Evolutionary conservation across 1,140 invertebrate genomes (phyloP).

Genomic region (Drosophila sproati): DNA sequence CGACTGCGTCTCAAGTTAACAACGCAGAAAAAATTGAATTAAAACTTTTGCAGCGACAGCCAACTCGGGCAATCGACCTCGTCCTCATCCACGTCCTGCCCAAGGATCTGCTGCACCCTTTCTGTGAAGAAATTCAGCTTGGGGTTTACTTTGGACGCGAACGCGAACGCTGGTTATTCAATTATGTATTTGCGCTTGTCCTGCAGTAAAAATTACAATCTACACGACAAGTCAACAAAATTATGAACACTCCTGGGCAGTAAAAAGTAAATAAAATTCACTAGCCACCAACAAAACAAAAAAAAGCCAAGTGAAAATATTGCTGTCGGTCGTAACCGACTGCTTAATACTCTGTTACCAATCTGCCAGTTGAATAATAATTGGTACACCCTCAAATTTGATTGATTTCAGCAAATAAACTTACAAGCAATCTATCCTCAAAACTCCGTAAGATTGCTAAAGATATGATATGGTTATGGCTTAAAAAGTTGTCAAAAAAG

Average conservation of each 20-base stretch:
- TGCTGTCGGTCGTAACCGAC: too few relatives aligned
- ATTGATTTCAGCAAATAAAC: too few relatives aligned
- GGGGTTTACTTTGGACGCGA: constrained; percentile 2
- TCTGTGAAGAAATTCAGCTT: constrained; percentile 28
- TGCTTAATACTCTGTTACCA: too few relatives aligned
- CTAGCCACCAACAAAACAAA: constrained; percentile 24
- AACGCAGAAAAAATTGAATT: constrained; percentile 83
- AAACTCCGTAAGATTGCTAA: too few relatives aligned
- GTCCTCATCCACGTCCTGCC: background rate
- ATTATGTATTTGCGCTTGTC: constrained; percentile 84
- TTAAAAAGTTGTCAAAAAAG: too few relatives aligned
- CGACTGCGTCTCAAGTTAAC: constrained; percentile 72
- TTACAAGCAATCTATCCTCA: too few relatives aligned
- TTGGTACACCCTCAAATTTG: too few relatives aligned
- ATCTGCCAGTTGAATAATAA: too few relatives aligned
- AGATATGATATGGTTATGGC: too few relatives aligned
- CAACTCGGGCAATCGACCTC: background rate
- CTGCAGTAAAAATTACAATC: constrained; percentile 82
- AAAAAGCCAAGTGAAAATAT: background rate
- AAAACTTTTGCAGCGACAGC: constrained; percentile 63
- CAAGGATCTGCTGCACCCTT: constrained; percentile 48
- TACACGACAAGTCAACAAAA: constrained; percentile 84
- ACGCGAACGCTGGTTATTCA: constrained; percentile 64
- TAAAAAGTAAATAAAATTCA: constrained; percentile 82
- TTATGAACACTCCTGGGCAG: constrained; percentile 82